Evolutionary conservation across 2,888 invertebrate species (phyloP), one percentile per base, ranked within the genome.

Genomic region (Apomyelois bistriatella): DNA sequence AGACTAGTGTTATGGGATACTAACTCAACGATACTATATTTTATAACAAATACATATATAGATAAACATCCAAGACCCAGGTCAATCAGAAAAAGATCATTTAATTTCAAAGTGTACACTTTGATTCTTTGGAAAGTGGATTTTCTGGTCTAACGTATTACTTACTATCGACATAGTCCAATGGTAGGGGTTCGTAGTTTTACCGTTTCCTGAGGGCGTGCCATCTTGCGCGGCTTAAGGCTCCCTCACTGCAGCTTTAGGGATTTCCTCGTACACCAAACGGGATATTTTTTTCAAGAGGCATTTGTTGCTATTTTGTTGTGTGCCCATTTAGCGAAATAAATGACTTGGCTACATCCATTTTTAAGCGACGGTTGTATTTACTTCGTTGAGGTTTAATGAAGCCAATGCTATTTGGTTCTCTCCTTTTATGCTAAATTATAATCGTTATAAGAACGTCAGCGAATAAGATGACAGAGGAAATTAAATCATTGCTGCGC

Each of bases 161-260:
- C 22, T 22, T 22, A 22, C 22, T 22, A 22, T 22, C 22, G 22
- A 3, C 22, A 5, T 2, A 22, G 13, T n/a, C 42, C 37, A 37
- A 43, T 65, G 37, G 74, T 76, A 78, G 59, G 66, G 66, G 56
- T 13, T 15, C 35, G 53, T 58, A 61, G 59, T 64, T 65, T 61
- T 59, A 53, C 59, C 56, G 59, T 62, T 67, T 69, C 62, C 68
- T 57, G 60, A 62, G 70, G 74, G 70, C 55, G 62, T 57, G 59
- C 59, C 65, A 60, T 72, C 69, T 70, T 59, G 60, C 58, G 58
- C 54, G 70, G 72, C 66, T 72, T 67, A 71, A 61, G 55, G 17
- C 56, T 65, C 63, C 65, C 58, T 59, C 61, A 59, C 55, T 58
- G 65, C 69, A 71, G 71, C 72, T 74, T 71, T 68, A 66, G 58